Evolutionary conservation across 2,113 vertebrate genomes (phyloP), one percentile per base, ranked within the genome.

Genomic region (Neodon shergylaensis): DNA sequence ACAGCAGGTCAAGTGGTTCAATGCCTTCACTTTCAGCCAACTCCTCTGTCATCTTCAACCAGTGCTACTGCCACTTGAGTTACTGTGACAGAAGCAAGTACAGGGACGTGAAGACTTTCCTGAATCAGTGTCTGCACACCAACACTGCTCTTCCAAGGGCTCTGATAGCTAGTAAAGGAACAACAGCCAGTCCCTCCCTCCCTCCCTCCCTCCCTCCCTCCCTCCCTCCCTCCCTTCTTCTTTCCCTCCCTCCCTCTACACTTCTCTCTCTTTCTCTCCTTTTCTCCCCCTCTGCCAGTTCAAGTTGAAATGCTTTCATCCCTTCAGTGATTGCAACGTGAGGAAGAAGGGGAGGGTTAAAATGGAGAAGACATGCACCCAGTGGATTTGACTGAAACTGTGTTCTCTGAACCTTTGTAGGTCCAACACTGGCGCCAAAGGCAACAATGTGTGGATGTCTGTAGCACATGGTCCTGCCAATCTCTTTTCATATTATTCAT

Each of bases 11-110:
- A 49, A 65, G 79, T 21, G 88, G 63, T 42, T 88, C 94, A 72
- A 14, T 61, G 70, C 78, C 94, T 81, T 52, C 78, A 3, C 76
- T 49, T 65, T 68, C 77, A 72, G 70, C 63, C 44, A 21, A 6
- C 74, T 77, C 95, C 49, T 92, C 72, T 83, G 86, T 94, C 89
- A 95, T 42, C 36, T 68, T 61, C 61, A 24, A 33, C 17, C 88
- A 95, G 47, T 22, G 54, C 49, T 42, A 19, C 31, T 58, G 74
- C 88, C 90, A 33, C 76, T 90, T 91, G 90, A 88, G 90, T 86
- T 88, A 63, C 73, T 81, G 39, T 73, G 76, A 36, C 19, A 33
- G 94, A 92, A 58, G 61, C 28, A 36, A 88, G 39, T 66, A 82
- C 63, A 68, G 39, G 44, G 26, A 89, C n/a, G 21, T 3, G 4